Evolutionary conservation across 2,797 vertebrate species (phyloP).

Genomic region (Alfaro cultratus): DNA sequence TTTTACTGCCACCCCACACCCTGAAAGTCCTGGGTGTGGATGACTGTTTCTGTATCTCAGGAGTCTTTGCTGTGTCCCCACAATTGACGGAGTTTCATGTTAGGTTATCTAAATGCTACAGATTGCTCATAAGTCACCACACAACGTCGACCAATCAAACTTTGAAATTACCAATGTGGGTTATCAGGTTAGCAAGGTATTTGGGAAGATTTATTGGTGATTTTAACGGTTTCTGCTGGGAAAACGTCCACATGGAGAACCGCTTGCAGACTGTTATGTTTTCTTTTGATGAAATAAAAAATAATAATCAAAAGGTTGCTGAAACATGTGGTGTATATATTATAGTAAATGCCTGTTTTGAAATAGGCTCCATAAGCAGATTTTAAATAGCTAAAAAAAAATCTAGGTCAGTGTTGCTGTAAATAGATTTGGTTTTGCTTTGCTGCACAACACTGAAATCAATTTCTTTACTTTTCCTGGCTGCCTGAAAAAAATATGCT

Average conservation of each 20-base stretch:
- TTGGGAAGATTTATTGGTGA: background rate
- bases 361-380: background rate
- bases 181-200: background rate
- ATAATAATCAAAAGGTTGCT: background rate
- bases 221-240: background rate
- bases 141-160: background rate
- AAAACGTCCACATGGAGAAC: background rate
- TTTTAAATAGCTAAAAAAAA: background rate
- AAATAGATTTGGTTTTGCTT: background rate
- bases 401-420: background rate
- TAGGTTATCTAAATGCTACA: background rate
- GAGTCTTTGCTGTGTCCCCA: slow-evolving; percentile 12
- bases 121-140: slow-evolving; percentile 1
- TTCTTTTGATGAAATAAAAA: background rate
- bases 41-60: slow-evolving; percentile 7
- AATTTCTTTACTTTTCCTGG: background rate
- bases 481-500: background rate
- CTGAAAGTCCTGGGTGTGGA: background rate
- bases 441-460: background rate
- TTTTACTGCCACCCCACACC: background rate
- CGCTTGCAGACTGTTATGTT: background rate
- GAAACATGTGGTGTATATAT: background rate
- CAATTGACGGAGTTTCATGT: slow-evolving; percentile 17
- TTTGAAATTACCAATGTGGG: background rate
- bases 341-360: background rate